These are phyloP conservation scores for Miniopterus natalensis DNA, from an alignment of 2,113 vertebrate genomes.

Conservation along the genomic window DNA sequence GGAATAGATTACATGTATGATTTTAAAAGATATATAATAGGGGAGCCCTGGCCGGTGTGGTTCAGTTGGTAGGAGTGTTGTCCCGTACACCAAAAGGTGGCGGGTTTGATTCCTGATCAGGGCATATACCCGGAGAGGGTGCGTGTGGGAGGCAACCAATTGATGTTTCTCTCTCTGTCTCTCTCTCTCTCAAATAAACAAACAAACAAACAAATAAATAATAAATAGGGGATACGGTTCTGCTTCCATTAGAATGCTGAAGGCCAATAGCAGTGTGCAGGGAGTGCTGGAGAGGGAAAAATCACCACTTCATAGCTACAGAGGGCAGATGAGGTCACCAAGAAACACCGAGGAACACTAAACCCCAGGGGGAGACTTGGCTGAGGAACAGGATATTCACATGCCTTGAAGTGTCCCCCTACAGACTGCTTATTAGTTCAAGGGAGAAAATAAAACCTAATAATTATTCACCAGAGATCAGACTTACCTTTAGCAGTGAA, in stretches of 20 bases:
- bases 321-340: background rate
- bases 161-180: too few species aligned
- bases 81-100: too few species aligned
- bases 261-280: background rate
- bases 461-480: background rate
- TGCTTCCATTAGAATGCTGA: background rate
- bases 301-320: background rate
- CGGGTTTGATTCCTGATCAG: too few species aligned
- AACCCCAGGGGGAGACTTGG: background rate
- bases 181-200: too few species aligned
- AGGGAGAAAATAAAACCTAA: background rate
- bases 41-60: too few species aligned
- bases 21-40: background rate
- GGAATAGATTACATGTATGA: background rate
- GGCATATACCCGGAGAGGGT: too few species aligned
- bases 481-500: background rate
- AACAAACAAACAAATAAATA: too few species aligned
- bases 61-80: too few species aligned
- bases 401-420: background rate
- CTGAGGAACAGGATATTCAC: background rate
- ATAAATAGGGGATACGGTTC: background rate
- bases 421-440: background rate
- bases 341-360: background rate
- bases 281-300: background rate
- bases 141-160: too few species aligned